Percentiles rank a stretch among this genome's conserved stretches.
phyloP scores from a whole-genome alignment of 2,888 invertebrate species.

The Argyresthia goedartella region DNA sequence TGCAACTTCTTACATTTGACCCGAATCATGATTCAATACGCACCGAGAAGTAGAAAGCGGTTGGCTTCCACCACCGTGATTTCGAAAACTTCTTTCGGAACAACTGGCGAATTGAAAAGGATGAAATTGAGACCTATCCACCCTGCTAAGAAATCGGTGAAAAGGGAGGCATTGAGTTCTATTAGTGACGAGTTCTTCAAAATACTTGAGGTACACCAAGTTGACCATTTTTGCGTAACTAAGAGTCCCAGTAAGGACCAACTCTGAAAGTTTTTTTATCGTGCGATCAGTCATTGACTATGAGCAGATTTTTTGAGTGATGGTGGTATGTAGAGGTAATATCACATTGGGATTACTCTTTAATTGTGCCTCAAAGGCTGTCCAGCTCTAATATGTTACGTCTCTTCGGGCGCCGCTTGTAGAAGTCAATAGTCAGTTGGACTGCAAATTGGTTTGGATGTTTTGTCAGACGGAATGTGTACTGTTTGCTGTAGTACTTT shows the following conservation, averaged over 20 bases:
- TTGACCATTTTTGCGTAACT: neutral
- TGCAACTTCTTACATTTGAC: conserved; percentile 49
- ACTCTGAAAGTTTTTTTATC: too few species aligned
- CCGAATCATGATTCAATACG: conserved; percentile 42
- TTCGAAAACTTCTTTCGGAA: conserved; percentile 44
- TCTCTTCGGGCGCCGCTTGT: too few species aligned
- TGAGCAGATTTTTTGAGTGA: too few species aligned
- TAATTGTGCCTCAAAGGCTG: too few species aligned
- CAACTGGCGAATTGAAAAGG: conserved; percentile 39
- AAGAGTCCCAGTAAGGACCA: neutral
- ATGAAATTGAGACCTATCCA: conserved; percentile 42
- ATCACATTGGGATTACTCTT: too few species aligned
- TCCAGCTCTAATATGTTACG: too few species aligned
- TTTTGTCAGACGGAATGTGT: too few species aligned
- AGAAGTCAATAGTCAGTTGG: too few species aligned
- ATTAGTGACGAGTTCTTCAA: conserved; percentile 52
- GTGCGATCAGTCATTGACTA: too few species aligned
- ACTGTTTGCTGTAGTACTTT: too few species aligned
- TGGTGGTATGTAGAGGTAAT: too few species aligned
- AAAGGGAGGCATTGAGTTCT: conserved; percentile 29
- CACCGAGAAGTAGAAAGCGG: conserved; percentile 42
- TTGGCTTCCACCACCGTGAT: conserved; percentile 40
- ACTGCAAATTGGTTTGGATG: too few species aligned
- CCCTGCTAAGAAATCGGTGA: conserved; percentile 28
- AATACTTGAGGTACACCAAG: conserved; percentile 62